These are phyloP conservation scores for Ctenochaetus hawaiiensis DNA, from an alignment of 2,797 vertebrate species.

Conservation along the genomic window DNA sequence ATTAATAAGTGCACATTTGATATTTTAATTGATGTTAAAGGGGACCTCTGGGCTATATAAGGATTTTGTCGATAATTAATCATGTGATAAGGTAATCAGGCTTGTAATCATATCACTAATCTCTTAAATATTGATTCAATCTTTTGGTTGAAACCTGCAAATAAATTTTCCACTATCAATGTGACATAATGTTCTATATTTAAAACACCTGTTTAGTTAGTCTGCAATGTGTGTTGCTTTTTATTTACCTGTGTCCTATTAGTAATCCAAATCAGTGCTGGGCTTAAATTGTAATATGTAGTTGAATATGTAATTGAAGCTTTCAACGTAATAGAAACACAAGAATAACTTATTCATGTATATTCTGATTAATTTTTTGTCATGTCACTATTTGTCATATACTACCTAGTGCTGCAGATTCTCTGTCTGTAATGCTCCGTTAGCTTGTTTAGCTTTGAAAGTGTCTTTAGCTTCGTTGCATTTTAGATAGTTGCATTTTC, in stretches of 20 bases:
- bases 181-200: neutral
- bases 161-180: neutral
- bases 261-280: neutral
- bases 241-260: neutral
- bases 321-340: neutral
- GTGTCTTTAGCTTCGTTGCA: too few relatives aligned
- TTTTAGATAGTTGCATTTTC: too few relatives aligned
- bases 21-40: conserved; percentile 13
- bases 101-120: neutral
- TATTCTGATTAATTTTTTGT: too few relatives aligned
- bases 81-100: conserved; percentile 10
- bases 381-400: too few relatives aligned
- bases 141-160: neutral
- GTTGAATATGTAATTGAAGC: neutral
- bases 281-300: neutral
- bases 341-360: too few relatives aligned
- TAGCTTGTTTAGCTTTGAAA: too few relatives aligned
- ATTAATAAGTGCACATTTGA: conserved; percentile 25
- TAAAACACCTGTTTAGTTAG: neutral
- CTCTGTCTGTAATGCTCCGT: too few relatives aligned
- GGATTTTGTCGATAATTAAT: conserved; percentile 6
- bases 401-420: too few relatives aligned
- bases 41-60: neutral
- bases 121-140: neutral
- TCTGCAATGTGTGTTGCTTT: neutral